Evolutionary conservation across 2,113 vertebrate genomes (phyloP).

Genomic region (Setophaga petechia): DNA sequence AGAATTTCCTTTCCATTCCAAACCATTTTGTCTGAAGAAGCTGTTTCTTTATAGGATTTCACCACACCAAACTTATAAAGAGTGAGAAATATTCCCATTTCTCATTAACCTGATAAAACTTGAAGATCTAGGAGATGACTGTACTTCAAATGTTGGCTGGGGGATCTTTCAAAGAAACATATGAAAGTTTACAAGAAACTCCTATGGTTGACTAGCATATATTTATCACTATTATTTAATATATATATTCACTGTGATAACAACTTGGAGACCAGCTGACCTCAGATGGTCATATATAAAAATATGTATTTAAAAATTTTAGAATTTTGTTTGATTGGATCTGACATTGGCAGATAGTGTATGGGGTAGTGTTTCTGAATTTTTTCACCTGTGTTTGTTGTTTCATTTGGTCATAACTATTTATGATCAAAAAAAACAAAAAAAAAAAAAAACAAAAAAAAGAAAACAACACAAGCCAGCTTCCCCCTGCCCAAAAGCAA

Average conservation of each 20-base stretch:
- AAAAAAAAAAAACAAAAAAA: too few species aligned
- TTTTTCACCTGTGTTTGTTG: neutral
- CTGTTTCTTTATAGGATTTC: neutral
- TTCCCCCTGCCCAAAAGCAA: accelerated
- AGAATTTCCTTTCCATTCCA: neutral
- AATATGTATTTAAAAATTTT: neutral
- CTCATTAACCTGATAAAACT: neutral
- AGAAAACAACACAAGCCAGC: neutral
- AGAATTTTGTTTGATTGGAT: neutral
- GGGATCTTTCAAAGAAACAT: neutral
- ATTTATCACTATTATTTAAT: neutral
- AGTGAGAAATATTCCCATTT: neutral
- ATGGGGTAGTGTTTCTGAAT: neutral
- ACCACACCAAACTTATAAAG: neutral
- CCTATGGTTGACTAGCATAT: neutral
- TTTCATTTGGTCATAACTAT: neutral
- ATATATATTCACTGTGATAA: neutral
- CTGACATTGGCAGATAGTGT: neutral
- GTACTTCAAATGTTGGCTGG: neutral
- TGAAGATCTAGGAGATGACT: neutral
- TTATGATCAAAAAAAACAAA: neutral
- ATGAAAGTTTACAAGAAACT: neutral
- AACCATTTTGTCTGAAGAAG: neutral
- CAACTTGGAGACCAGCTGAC: neutral
- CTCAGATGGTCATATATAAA: neutral